Percentiles rank a stretch among this genome's conserved stretches.
These are phyloP conservation scores for Myotis myotis DNA, from an alignment of 2,797 vertebrate genomes.

Conservation along the genomic window DNA sequence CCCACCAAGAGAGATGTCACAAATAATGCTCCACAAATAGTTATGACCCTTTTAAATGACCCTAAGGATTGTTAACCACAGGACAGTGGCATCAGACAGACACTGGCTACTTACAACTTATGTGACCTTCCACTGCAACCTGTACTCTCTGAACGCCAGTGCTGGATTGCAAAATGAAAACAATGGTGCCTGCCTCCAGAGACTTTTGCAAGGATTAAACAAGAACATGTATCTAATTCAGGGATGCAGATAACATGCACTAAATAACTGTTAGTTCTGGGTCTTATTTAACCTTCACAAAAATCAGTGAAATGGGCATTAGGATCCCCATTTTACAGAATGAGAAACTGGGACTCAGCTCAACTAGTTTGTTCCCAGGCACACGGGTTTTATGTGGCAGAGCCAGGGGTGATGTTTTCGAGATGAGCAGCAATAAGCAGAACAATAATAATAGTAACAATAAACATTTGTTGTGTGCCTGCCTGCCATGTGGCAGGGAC, in stretches of 20 bases:
- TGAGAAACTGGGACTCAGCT: neutral
- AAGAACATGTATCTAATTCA: neutral
- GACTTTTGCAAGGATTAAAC: neutral
- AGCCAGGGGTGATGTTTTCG: neutral
- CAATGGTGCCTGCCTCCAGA: neutral
- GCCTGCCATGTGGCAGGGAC: neutral
- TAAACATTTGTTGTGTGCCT: neutral
- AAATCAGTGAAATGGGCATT: neutral
- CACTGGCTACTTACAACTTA: neutral
- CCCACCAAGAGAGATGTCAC: neutral
- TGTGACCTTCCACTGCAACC: neutral
- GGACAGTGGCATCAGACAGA: neutral
- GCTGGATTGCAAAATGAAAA: neutral
- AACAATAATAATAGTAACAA: neutral
- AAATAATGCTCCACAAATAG: neutral
- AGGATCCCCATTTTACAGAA: neutral
- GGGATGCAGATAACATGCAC: neutral
- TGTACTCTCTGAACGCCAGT: neutral
- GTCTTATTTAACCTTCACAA: neutral
- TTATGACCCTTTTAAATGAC: neutral
- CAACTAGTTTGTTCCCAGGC: neutral
- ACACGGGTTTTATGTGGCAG: neutral
- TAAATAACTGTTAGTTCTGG: neutral
- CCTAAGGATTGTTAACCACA: neutral
- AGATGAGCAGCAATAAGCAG: neutral